Evolutionary conservation across 2,797 vertebrate genomes (phyloP), one percentile per base, ranked within the genome.

Genomic region (Sebastes minor): DNA sequence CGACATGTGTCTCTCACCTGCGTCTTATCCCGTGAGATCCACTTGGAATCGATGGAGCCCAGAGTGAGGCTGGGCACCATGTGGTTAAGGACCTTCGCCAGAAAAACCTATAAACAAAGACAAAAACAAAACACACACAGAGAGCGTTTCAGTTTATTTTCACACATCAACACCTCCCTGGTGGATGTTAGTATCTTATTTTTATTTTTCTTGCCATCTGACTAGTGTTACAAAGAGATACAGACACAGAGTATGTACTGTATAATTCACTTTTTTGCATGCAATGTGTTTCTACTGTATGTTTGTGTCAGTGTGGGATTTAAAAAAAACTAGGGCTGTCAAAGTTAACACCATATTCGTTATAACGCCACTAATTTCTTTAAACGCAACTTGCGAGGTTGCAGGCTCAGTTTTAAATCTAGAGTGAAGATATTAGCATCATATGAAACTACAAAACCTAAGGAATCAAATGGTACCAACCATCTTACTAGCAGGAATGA

Each of bases 1-100:
- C 2, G 49, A 28, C 70, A 57, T 74, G 33, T 65, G 82, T 63
- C 74, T 86, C 90, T 90, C 81, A 96, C 99, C 97, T 99, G 96
- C 3, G 96, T 95, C 85, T 96, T 95, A 90, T 99, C 97, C 73
- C 98, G 95, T 64, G 98, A 98, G 76, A 99, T 62, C 88, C 94
- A 95, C 6, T 92, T 98, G 84, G 98, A 94, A 5, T 99, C 96
- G 16, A 99, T 97, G 0, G 95, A 77, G 61, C 98, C 99, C 79
- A 99, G 89, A 20, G 94, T 84, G 53, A 99, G 73, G 82, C 97
- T 98, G 28, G 99, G 99, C 85, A 97, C 74, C 90, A 99, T 89
- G 4, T 97, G 93, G 91, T 97, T 98, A 82, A 99, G 94, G 53
- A 99, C 83, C 94, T 98, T 99, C 0, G 97, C 97, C 68, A 97